Evolutionary conservation across 2,797 vertebrate species (phyloP).

Genomic region (Scolopax bukidnonensis): DNA sequence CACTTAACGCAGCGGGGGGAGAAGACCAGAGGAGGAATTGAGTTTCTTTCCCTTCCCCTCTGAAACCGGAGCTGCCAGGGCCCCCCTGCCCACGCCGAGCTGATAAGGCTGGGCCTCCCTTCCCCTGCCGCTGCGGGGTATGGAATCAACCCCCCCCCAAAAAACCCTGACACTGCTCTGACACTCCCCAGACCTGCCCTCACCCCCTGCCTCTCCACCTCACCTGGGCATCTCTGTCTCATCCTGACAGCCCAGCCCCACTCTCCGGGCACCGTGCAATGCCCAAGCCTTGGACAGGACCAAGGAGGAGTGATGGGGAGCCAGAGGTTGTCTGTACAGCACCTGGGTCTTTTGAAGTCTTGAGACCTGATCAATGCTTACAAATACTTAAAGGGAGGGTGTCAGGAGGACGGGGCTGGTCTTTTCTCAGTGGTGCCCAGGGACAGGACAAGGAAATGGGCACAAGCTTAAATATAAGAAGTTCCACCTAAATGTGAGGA

Average conservation of each 20-base stretch:
- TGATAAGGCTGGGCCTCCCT: not conserved
- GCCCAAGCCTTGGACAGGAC: not conserved
- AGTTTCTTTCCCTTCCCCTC: slow-evolving; percentile 1
- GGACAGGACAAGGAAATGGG: too few species aligned
- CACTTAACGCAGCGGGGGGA: not conserved
- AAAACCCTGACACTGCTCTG: not conserved
- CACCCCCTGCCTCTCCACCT: not conserved
- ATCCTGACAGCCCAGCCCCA: not conserved
- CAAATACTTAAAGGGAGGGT: too few species aligned
- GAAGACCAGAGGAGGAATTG: not conserved
- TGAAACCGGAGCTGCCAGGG: slow-evolving; percentile 62
- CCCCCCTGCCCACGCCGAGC: not conserved
- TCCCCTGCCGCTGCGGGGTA: not conserved
- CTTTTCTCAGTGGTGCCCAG: too few species aligned
- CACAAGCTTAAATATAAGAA: too few species aligned
- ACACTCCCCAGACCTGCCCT: fast-evolving
- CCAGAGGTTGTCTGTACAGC: not conserved
- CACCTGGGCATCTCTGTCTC: not conserved
- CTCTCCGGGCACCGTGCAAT: not conserved
- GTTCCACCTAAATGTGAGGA: too few species aligned
- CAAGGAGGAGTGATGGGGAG: not conserved
- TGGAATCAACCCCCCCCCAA: not conserved
- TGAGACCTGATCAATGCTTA: too few species aligned
- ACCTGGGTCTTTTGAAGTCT: not conserved
- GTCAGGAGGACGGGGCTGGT: too few species aligned